Evolutionary conservation across 2,113 vertebrate genomes (phyloP).

Genomic region (Brachyhypopomus occidentalis): DNA sequence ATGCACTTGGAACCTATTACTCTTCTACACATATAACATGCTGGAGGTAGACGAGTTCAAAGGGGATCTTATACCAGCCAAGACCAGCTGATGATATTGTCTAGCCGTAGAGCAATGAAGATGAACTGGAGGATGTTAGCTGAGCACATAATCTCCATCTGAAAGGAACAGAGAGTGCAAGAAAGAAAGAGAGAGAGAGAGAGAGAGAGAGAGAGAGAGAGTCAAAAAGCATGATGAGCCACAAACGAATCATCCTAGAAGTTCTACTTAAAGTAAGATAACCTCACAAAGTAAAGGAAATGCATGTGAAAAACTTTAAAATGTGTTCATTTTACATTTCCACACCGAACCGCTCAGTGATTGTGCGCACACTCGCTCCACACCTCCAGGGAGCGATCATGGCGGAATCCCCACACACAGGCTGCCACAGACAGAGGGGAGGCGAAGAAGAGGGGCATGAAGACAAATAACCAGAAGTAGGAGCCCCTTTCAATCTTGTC

Average conservation of each 20-base stretch:
- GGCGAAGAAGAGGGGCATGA: constrained; percentile 98
- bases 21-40: too few relatives aligned
- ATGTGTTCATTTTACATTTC: too few relatives aligned
- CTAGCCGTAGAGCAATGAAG: constrained; percentile 95
- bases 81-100: constrained; percentile 94
- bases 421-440: constrained; percentile 96
- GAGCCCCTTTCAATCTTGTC: constrained; percentile 86
- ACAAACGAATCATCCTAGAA: neutral
- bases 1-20: too few relatives aligned
- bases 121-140: constrained; percentile 99
- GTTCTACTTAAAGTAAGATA: too few relatives aligned
- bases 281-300: too few relatives aligned
- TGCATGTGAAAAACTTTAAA: too few relatives aligned
- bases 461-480: constrained; percentile 95
- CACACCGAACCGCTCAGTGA: neutral
- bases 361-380: constrained; percentile 11
- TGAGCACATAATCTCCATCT: constrained; percentile 98
- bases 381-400: constrained; percentile 95
- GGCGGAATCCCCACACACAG: constrained; percentile 97
- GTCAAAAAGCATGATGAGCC: neutral
- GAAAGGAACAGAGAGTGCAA: too few relatives aligned
- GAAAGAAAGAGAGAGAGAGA: neutral
- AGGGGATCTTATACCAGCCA: constrained; percentile 87
- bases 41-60: neutral
- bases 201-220: neutral